Percentiles rank a stretch among this genome's conserved stretches.
These are phyloP conservation scores for Heliornis fulica DNA, from an alignment of 2,113 vertebrate genomes.

Conservation along the genomic window DNA sequence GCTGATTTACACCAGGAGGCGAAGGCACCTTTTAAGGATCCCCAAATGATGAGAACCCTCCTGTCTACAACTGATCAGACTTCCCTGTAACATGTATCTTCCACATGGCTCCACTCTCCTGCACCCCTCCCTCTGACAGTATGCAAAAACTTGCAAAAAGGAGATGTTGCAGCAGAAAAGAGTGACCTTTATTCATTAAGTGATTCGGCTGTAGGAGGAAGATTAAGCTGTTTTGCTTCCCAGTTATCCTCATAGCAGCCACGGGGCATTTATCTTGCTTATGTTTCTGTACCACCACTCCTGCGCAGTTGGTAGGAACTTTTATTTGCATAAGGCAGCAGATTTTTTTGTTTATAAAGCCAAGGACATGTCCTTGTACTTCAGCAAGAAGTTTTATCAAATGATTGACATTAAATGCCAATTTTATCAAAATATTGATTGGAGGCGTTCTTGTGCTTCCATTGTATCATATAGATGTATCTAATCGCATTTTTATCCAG, in stretches of 20 bases:
- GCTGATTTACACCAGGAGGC: background rate
- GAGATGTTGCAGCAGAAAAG: background rate
- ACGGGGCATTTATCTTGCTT: background rate
- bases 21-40: background rate
- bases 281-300: background rate
- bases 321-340: background rate
- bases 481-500: constrained; percentile 25
- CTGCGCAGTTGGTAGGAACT: background rate
- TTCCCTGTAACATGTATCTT: background rate
- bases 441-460: background rate
- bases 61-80: background rate
- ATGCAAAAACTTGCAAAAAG: background rate
- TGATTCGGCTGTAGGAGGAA: background rate
- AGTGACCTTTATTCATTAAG: background rate
- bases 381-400: background rate
- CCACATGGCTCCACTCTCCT: background rate
- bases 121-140: background rate
- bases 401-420: constrained; percentile 28
- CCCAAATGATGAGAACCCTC: background rate
- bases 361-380: background rate
- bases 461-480: background rate
- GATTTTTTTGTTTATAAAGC: constrained; percentile 8
- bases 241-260: background rate
- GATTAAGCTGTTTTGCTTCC: background rate
- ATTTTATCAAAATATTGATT: constrained; percentile 64